phyloP scores from a whole-genome alignment of 2,113 vertebrate genomes.

The Ifrita kowaldi region DNA sequence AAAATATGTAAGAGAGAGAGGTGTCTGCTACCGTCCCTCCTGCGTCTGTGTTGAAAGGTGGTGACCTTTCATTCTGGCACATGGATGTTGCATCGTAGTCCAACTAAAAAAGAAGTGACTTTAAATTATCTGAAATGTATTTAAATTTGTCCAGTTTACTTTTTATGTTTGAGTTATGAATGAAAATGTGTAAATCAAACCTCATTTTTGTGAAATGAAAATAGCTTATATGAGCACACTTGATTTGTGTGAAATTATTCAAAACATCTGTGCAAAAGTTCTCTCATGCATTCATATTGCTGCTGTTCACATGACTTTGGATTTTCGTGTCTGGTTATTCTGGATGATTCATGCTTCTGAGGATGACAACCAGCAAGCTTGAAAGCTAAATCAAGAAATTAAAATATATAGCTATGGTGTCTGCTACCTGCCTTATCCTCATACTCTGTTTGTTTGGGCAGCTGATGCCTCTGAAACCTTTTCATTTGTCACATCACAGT shows the following conservation, averaged over 20 bases:
- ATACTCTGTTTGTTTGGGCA: background rate
- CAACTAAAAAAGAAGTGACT: background rate
- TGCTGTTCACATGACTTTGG: background rate
- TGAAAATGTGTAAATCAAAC: background rate
- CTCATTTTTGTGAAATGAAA: background rate
- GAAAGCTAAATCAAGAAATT: background rate
- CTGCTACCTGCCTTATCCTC: background rate
- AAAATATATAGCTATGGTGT: background rate
- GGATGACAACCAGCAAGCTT: background rate
- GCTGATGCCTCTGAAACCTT: background rate
- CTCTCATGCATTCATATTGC: background rate
- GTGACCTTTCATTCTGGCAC: background rate
- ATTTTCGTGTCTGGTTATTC: background rate
- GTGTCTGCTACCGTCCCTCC: background rate
- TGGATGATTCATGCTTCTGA: slow-evolving; percentile 21
- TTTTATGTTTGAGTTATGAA: background rate
- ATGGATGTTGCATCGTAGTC: background rate
- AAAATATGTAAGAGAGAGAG: background rate
- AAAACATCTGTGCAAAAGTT: background rate
- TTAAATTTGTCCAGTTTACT: background rate
- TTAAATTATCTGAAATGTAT: background rate
- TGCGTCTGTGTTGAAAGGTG: background rate
- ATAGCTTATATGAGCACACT: background rate
- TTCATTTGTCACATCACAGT: background rate
- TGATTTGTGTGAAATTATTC: slow-evolving; percentile 1